phyloP scores from a whole-genome alignment of 2,888 invertebrate genomes.

The Chrysolina haemoptera region DNA sequence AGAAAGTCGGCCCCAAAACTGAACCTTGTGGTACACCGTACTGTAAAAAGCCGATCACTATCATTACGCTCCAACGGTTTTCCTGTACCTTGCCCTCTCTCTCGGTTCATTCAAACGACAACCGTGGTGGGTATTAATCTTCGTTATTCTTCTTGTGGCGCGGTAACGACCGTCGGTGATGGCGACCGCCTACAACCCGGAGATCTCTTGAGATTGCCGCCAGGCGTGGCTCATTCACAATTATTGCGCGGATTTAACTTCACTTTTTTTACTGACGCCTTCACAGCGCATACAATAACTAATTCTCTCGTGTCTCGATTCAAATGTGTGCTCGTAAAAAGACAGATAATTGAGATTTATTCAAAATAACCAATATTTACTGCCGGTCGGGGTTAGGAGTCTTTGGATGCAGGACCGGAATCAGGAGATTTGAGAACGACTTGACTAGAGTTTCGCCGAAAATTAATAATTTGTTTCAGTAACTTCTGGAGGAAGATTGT shows the following conservation, averaged over 20 bases:
- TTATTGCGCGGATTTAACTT: conserved; percentile 53
- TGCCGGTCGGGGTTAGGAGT: not conserved
- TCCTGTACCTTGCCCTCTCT: not conserved
- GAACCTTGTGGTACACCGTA: not conserved
- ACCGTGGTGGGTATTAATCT: conserved; percentile 13
- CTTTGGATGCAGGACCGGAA: not conserved
- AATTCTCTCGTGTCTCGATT: conserved; percentile 51
- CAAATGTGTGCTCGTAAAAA: conserved; percentile 51
- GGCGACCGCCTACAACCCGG: conserved; percentile 30
- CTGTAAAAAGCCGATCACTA: not conserved
- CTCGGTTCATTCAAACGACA: conserved; percentile 17
- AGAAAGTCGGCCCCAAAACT: not conserved
- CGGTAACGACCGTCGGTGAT: conserved; percentile 20
- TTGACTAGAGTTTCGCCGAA: no score
- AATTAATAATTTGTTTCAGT: no score
- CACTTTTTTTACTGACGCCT: conserved; percentile 35
- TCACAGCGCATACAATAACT: conserved; percentile 39
- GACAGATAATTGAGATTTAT: conserved; percentile 53
- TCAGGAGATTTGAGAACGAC: not conserved
- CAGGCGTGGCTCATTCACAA: conserved; percentile 56
- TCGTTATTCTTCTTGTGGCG: conserved; percentile 25
- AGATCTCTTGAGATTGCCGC: conserved; percentile 35
- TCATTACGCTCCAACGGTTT: not conserved
- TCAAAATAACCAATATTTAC: conserved; percentile 40
- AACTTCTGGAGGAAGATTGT: no score